Evolutionary conservation across 1,140 invertebrate genomes (phyloP).

Genomic region (Hirudo medicinalis): DNA sequence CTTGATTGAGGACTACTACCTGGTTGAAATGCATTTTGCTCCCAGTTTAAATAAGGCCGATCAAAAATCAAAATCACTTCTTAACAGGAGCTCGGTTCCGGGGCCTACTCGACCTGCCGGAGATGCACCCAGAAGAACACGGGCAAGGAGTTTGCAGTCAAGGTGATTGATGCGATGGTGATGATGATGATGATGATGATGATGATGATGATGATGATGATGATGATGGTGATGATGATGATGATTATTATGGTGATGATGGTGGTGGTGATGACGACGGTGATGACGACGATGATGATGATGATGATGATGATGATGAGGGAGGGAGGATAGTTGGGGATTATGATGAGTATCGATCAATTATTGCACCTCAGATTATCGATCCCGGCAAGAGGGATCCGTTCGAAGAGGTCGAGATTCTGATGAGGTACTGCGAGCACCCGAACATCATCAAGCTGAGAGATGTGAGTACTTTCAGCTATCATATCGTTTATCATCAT

Average conservation of each 20-base stretch:
- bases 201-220: too few relatives aligned
- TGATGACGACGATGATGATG: not conserved
- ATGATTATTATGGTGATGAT: not conserved
- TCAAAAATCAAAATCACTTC: too few relatives aligned
- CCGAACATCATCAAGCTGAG: constrained; percentile 82
- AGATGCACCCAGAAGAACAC: constrained; percentile 73
- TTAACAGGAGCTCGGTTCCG: constrained; percentile 60
- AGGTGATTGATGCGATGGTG: constrained; percentile 46
- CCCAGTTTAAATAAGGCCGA: too few relatives aligned
- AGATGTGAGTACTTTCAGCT: constrained; percentile 49
- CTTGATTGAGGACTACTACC: too few relatives aligned
- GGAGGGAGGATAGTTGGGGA: too few relatives aligned
- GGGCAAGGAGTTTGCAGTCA: constrained; percentile 80
- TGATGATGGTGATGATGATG: not conserved
- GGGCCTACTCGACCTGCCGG: constrained; percentile 72
- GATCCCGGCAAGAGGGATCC: constrained; percentile 72
- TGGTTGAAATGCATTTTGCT: too few relatives aligned
- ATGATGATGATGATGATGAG: too few relatives aligned
- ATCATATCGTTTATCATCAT: not conserved
- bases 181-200: constrained; percentile 12
- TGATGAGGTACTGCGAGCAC: constrained; percentile 82
- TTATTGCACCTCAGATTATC: constrained; percentile 51
- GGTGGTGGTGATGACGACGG: not conserved
- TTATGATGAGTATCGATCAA: too few relatives aligned
- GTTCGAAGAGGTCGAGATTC: constrained; percentile 90